A percentile compares a stretch with the other conserved stretches of the same genome.
Conservation (phyloP, 2,888 invertebrate species). For the Urechis unicinctus region DNA sequence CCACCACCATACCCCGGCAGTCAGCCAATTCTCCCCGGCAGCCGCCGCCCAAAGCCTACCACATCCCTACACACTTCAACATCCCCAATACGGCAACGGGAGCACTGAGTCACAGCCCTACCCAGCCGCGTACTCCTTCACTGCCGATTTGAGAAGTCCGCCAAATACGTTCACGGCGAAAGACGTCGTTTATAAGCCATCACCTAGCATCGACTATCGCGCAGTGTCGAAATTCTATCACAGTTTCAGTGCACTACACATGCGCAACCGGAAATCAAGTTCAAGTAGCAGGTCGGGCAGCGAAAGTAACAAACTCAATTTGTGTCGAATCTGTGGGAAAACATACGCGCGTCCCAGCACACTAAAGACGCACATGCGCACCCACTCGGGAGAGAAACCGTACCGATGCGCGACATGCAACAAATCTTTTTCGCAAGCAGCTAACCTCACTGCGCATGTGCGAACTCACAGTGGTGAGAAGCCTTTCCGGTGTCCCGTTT, state of each 20-base stretch:
- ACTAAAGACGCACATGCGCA: conserved; percentile 90
- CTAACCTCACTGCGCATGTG: conserved; percentile 95
- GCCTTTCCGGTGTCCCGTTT: conserved; percentile 94
- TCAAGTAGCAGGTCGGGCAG: not conserved
- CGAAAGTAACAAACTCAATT: conserved; percentile 55
- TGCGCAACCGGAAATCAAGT: not conserved
- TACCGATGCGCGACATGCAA: conserved; percentile 66
- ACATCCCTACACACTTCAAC: not conserved
- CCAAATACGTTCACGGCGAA: not conserved
- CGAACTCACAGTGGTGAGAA: conserved; percentile 96
- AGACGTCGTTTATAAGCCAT: not conserved
- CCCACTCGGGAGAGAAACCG: conserved; percentile 92
- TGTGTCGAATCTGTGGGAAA: conserved; percentile 92
- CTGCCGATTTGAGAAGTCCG: conserved; percentile 2
- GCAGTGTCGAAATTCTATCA: not conserved
- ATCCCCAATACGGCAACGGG: not conserved
- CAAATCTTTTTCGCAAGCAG: conserved; percentile 94
- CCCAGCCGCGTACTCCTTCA: conserved; percentile 12
- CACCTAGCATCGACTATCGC: not conserved
- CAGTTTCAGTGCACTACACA: not conserved
- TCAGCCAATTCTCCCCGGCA: conserved; percentile 5
- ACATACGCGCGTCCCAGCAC: conserved; percentile 93
- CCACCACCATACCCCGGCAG: no score
- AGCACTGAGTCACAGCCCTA: conserved; percentile 1
- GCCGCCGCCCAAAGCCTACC: not conserved